These are phyloP conservation scores for Probosciger aterrimus DNA, from an alignment of 2,113 vertebrate species.

Conservation along the genomic window DNA sequence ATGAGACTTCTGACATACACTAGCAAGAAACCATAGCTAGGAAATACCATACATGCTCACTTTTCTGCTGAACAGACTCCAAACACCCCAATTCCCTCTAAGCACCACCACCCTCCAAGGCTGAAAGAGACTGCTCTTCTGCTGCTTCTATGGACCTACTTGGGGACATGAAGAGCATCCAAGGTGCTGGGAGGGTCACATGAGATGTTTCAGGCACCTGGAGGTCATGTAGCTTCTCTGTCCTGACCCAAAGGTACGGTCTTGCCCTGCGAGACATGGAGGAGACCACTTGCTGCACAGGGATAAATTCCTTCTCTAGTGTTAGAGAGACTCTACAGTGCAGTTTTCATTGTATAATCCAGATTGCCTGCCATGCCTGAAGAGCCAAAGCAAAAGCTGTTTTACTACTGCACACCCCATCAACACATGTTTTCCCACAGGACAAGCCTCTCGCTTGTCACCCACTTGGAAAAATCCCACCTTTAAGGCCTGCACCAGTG, in stretches of 20 bases:
- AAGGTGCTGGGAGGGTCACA: not conserved
- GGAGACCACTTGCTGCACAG: not conserved
- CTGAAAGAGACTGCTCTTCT: not conserved
- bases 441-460: not conserved
- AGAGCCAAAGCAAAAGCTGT: not conserved
- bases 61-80: not conserved
- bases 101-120: not conserved
- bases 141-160: accelerated
- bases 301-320: not conserved
- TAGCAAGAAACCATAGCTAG: not conserved
- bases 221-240: not conserved
- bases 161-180: not conserved
- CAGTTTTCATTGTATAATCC: not conserved
- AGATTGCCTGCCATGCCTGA: not conserved
- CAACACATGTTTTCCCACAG: not conserved
- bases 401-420: not conserved
- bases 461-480: not conserved
- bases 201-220: not conserved
- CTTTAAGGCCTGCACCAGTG: not conserved
- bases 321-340: not conserved
- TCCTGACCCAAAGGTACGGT: not conserved
- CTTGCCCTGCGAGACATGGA: not conserved
- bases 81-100: not conserved
- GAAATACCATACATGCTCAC: accelerated
- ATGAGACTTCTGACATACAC: not conserved